Conservation (phyloP, 1,140 invertebrate genomes). For the Brachionus rubens region DNA sequence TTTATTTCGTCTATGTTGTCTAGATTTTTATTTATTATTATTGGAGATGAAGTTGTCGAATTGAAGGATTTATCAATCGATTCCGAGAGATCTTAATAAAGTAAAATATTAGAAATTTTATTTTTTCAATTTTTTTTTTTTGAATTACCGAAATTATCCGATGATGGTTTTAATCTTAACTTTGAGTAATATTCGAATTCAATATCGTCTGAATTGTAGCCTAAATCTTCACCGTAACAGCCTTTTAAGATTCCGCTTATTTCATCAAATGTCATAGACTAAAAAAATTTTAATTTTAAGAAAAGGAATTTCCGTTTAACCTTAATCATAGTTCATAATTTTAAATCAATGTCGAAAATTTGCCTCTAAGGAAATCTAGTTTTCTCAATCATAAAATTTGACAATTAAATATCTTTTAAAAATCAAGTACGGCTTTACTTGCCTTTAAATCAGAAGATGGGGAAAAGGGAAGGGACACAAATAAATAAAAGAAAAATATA, state of each 20-base stretch:
- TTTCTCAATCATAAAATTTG: too few species aligned
- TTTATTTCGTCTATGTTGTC: background rate
- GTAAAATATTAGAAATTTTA: background rate
- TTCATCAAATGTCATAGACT: conserved; percentile 38
- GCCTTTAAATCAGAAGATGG: too few species aligned
- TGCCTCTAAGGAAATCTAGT: too few species aligned
- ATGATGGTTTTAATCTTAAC: background rate
- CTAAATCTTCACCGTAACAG: conserved; percentile 41
- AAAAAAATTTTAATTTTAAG: background rate
- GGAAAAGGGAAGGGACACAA: too few species aligned
- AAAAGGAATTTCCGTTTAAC: too few species aligned
- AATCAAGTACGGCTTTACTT: too few species aligned
- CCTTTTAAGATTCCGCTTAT: conserved; percentile 10
- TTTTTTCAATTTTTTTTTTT: background rate
- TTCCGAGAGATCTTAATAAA: background rate
- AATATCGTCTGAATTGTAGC: conserved; percentile 38
- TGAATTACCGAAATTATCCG: background rate
- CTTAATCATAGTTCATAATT: too few species aligned
- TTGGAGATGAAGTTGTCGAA: background rate
- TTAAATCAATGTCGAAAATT: too few species aligned
- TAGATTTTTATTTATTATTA: background rate
- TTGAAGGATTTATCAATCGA: background rate
- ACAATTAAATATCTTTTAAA: too few species aligned
- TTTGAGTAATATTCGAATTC: conserved; percentile 33
- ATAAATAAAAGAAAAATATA: too few species aligned